Evolutionary conservation across 2,797 vertebrate species (phyloP).

Genomic region (Alfaro cultratus): DNA sequence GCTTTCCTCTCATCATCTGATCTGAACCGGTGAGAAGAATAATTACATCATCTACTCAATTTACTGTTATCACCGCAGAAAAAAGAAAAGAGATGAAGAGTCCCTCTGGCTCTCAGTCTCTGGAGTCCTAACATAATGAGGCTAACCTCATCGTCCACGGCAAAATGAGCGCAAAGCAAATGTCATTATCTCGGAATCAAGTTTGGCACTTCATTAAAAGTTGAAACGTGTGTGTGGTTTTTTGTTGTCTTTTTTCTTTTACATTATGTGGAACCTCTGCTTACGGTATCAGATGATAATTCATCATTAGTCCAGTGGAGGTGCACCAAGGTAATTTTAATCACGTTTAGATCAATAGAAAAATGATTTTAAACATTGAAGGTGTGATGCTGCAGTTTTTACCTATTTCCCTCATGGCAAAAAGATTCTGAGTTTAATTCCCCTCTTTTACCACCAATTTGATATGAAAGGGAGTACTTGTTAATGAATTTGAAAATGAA

Average conservation of each 20-base stretch:
- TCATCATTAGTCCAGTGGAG: background rate
- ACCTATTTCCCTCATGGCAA: background rate
- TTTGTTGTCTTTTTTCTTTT: background rate
- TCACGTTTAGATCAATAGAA: background rate
- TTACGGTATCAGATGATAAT: background rate
- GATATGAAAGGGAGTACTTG: background rate
- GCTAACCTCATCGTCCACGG: conserved; percentile 42
- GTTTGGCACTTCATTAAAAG: conserved; percentile 56
- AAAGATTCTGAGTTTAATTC: background rate
- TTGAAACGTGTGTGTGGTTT: background rate
- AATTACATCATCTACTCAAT: conserved; percentile 51
- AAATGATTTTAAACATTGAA: background rate
- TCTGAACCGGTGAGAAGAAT: conserved; percentile 32
- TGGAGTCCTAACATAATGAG: conserved; percentile 48
- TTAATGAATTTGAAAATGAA: too few relatives aligned
- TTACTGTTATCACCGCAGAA: conserved; percentile 30
- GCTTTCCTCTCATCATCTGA: conserved; percentile 26
- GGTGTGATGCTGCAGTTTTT: background rate
- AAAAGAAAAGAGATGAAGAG: conserved; percentile 16
- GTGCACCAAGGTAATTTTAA: background rate
- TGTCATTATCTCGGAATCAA: conserved; percentile 51
- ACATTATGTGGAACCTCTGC: background rate
- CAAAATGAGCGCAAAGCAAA: conserved; percentile 58
- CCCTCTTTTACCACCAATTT: background rate
- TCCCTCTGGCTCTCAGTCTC: conserved; percentile 14